Base-by-base conservation (phyloP, 2,888 invertebrate genomes). In the Sericinus montela region DNA sequence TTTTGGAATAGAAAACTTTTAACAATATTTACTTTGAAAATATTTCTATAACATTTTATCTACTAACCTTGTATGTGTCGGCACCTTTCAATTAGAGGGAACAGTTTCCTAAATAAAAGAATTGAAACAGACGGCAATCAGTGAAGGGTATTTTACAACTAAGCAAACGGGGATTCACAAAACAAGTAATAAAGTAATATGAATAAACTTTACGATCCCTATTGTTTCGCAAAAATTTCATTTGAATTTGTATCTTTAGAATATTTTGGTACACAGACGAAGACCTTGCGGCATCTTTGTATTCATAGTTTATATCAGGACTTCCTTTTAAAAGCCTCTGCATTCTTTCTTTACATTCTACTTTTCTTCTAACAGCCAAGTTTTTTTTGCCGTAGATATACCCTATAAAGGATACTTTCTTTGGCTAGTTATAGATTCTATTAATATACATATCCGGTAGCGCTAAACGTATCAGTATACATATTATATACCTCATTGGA, bases 151-250 rank as follows among this genome's bases (percentile, higher is more conserved):
- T 57, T 56, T 58, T 54, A 58, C 55, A 61, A 58, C 56, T 57
- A 60, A 55, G 65, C 51, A 60, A 61, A 64, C 58, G 55, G 60
- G 59, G 58, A 65, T 63, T 65, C 60, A 69, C 64, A 65, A 71
- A 68, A 66, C 62, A 60, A 57, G 61, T 67, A 68, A 68, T 69
- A 65, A 72, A 72, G 60, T 54, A 65, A 60, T 63, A 50, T 59
- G 65, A 76, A 77, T 81, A 78, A 73, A 69, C 48, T 82, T 83
- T 81, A 84, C 79, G 62, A 64, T 63, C 51, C 48, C 59, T 58
- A 69, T 80, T 78, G 76, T 80, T n/a, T 56, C 55, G 46, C 56
- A 53, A 60, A 62, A 64, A 70, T 70, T 71, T 59, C 58, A 63
- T 57, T 63, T 54, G 53, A 62, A 62, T 63, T 67, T 63, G 63